Conservation (phyloP, 2,797 vertebrate species). For the Esox masquinongy region DNA sequence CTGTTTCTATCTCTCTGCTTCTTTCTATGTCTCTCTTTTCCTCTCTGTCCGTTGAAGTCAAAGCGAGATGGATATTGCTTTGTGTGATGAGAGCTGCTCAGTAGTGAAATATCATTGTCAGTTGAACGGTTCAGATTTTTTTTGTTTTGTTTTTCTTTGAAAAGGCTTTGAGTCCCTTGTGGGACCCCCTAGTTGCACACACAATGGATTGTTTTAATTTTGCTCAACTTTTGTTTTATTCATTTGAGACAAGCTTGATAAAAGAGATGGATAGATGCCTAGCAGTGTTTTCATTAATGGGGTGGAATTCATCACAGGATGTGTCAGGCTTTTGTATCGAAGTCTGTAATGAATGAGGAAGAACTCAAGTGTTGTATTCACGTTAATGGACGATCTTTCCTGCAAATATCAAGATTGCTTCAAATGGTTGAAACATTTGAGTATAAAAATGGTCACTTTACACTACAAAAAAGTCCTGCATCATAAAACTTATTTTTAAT, state of each 20-base stretch:
- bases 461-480: slow-evolving; percentile 61
- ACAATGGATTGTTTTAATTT: slow-evolving; percentile 79
- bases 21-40: slow-evolving; percentile 4
- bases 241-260: slow-evolving; percentile 76
- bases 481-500: slow-evolving; percentile 59
- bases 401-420: slow-evolving; percentile 75
- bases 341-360: slow-evolving; percentile 73
- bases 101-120: slow-evolving; percentile 63
- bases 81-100: slow-evolving; percentile 45
- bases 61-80: slow-evolving; percentile 58
- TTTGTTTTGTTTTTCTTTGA: slow-evolving; percentile 25
- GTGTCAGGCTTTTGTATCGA: slow-evolving; percentile 73
- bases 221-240: slow-evolving; percentile 72
- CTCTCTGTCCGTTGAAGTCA: slow-evolving; percentile 28
- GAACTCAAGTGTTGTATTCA: slow-evolving; percentile 74
- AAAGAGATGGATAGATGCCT: slow-evolving; percentile 79
- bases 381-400: slow-evolving; percentile 77
- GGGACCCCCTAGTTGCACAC: slow-evolving; percentile 14
- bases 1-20: slow-evolving; percentile 10
- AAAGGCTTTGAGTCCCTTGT: slow-evolving; percentile 24
- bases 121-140: slow-evolving; percentile 53
- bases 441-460: slow-evolving; percentile 66
- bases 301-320: slow-evolving; percentile 76
- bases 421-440: slow-evolving; percentile 71
- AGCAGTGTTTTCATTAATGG: slow-evolving; percentile 78